phyloP scores from a whole-genome alignment of 1,140 invertebrate genomes.

The Trichonephila clavipes region DNA sequence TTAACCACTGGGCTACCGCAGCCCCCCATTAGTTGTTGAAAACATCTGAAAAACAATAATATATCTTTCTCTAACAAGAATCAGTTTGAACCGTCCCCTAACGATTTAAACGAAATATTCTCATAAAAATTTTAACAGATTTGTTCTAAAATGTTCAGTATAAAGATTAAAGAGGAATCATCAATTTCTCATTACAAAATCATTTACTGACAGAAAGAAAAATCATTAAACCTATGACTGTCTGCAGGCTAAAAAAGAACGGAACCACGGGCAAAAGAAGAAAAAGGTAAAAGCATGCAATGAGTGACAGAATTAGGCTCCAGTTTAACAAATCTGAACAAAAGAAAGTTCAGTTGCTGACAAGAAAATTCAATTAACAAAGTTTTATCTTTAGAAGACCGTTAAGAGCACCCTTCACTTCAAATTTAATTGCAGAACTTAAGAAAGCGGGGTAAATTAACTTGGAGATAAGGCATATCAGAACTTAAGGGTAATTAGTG shows the following conservation, averaged over 20 bases:
- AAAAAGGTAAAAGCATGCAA: neutral
- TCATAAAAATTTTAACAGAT: neutral
- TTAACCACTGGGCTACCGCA: no score
- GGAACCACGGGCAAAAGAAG: neutral
- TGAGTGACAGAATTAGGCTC: neutral
- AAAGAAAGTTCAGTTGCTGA: constrained; percentile 60
- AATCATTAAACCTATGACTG: constrained; percentile 63
- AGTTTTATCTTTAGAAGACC: constrained; percentile 64
- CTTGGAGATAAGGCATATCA: constrained; percentile 15
- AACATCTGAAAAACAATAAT: no score
- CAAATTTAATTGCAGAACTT: constrained; percentile 69
- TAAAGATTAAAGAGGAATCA: constrained; percentile 41
- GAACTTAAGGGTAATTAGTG: constrained; percentile 41
- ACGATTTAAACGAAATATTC: no score
- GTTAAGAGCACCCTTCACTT: constrained; percentile 39
- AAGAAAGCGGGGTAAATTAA: constrained; percentile 35
- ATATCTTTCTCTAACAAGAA: no score
- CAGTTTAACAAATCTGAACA: constrained; percentile 58
- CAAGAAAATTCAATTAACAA: constrained; percentile 74
- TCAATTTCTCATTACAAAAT: constrained; percentile 64
- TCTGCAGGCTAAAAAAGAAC: constrained; percentile 1
- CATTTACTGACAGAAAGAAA: constrained; percentile 49
- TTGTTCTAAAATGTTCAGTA: constrained; percentile 11
- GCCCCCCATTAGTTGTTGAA: no score
- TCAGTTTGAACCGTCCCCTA: no score